Base-by-base conservation (phyloP, 2,888 invertebrate genomes). In the Taenaris catops region DNA sequence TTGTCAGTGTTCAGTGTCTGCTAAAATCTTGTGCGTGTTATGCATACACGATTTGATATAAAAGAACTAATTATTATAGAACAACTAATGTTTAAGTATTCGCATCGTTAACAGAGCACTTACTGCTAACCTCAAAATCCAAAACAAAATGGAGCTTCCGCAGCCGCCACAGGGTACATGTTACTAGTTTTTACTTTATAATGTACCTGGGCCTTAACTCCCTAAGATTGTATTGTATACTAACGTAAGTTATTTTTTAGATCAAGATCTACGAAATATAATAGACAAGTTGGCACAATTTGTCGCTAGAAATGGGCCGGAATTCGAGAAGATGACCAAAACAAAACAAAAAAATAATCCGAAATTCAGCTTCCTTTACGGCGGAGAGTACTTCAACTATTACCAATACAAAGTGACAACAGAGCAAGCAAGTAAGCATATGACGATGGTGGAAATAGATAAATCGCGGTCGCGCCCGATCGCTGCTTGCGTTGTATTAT, bases 251-350 rank as follows among this genome's bases (percentile, higher is more conserved):
- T n/a, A n/a, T n/a, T n/a, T 38, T 80, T 87, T 71, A 94, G 98
- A 98, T 90, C 94, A 93, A 63, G 97, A 98, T 72, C 91, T 98
- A 63, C 93, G 95, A 67, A 98, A 97, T 88, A 98, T 98, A 65
- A 99, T 99, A 63, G 99, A 99, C 89, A 98, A 98, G 89, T 89
- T 99, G 58, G 99, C 99, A 6, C 97, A 97, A 80, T 99, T 99
- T 90, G 99, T 99, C 51, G 99, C 99, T 40, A 89, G 98, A 81
- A 99, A 98, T 93, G 99, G 99, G 33, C 97, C 97, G n/a, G 98
- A 98, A 73, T 98, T 98, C 84, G 99, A 99, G 88, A 94, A 96
- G 84, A 98, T 98, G 94, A 98, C 98, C 42, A 98, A 98, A 89
- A 95, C 95, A 67, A 98, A 98, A 84, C 98, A 99, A 83, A 95